Evolutionary conservation across 1,140 invertebrate genomes (phyloP), one percentile per base, ranked within the genome.

Genomic region (Temnothorax nylanderi): DNA sequence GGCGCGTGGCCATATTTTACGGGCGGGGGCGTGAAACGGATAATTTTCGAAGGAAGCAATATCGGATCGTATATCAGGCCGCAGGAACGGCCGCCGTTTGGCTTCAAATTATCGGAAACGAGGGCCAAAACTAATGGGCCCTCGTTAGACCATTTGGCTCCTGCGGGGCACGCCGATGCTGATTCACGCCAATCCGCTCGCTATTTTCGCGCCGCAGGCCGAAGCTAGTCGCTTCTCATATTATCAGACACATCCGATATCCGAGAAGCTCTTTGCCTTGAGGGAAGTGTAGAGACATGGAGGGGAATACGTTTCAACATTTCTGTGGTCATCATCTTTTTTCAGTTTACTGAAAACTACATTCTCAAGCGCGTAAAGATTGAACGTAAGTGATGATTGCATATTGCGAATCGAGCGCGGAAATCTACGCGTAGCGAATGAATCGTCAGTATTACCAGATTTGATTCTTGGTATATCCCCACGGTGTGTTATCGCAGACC

Each of bases 401-500:
- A 7, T 32, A 44, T n/a, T 26, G 34, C 16, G 4, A 74, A 54
- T 21, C 11, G 7, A 86, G 5, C 6, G 3, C 86, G 3, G 7
- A 49, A 7, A 65, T 54, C 0, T 18, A 60, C 0, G 32, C 3
- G 11, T 7, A 10, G 37, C 2, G 16, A 26, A 26, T 13, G 37
- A 44, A 41, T 90, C 81, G 26, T 87, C 87, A 75, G 32, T 91
- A 84, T 89, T 89, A 93, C 92, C 93, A 94, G 6, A 93, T 41
- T 0, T 88, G 87, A 76, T 95, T 95, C 1, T 71, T 85, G 4
- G 86, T 21, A 56, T 90, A 93, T 26, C 88, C 89, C 92, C 93
- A 95, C 0, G 92, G 93, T 1, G 88, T 49, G 18, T 92, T 93
- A 71, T 97, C 97, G 89, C 98, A 98, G 7, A 97, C 96, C 0